Evolutionary conservation across 2,797 vertebrate species (phyloP).

Genomic region (Cossypha heuglini): DNA sequence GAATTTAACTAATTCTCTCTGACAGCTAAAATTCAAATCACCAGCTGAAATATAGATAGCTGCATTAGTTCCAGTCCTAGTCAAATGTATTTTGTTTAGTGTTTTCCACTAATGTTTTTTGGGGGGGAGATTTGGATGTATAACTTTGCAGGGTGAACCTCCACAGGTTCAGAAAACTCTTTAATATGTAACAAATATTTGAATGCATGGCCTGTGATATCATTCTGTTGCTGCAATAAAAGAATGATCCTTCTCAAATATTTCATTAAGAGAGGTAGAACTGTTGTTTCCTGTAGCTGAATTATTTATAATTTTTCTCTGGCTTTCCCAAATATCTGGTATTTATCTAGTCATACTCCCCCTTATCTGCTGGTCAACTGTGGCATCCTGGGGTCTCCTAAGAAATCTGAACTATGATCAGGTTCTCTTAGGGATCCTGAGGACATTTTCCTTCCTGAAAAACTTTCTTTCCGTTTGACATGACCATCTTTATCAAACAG

Average conservation of each 20-base stretch:
- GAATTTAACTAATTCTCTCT: not conserved
- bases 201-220: not conserved
- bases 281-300: not conserved
- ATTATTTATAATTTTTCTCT: not conserved
- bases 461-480: not conserved
- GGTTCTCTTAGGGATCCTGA: not conserved
- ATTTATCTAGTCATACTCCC: not conserved
- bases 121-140: not conserved
- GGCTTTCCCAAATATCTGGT: not conserved
- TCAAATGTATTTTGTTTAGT: not conserved
- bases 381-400: not conserved
- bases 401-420: accelerated
- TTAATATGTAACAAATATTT: not conserved
- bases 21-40: not conserved
- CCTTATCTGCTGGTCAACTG: not conserved
- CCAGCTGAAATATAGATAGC: not conserved
- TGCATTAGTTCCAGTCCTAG: not conserved
- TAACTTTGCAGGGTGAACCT: not conserved
- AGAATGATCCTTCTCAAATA: not conserved
- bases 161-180: not conserved
- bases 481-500: not conserved
- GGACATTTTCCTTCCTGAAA: not conserved
- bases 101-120: not conserved
- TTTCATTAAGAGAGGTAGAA: not conserved
- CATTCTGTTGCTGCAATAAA: not conserved